A percentile compares a stretch with the other conserved stretches of the same genome.
phyloP scores from a whole-genome alignment of 2,797 vertebrate species.

The Mormyrops attenuatus region DNA sequence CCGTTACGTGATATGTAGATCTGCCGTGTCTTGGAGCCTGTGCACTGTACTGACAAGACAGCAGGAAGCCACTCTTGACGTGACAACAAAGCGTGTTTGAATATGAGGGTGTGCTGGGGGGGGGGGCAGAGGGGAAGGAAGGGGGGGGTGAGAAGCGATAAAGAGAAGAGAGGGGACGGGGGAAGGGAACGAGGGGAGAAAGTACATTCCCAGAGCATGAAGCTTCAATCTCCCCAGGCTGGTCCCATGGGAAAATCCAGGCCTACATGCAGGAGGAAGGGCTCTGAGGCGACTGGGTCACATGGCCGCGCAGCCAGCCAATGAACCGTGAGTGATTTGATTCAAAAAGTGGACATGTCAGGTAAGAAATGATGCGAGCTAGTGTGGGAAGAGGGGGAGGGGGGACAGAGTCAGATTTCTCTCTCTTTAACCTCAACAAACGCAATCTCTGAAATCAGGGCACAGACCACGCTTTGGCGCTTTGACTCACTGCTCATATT shows the following conservation, averaged over 20 bases:
- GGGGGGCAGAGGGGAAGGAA: conserved; percentile 24
- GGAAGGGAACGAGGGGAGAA: conserved; percentile 14
- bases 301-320: conserved; percentile 54
- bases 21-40: conserved; percentile 28
- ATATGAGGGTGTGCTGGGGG: conserved; percentile 58
- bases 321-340: conserved; percentile 58
- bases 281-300: conserved; percentile 52
- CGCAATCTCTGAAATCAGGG: conserved; percentile 8
- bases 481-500: not conserved
- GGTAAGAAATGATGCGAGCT: conserved; percentile 49
- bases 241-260: conserved; percentile 75
- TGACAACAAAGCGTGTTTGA: conserved; percentile 60
- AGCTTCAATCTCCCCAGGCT: conserved; percentile 45
- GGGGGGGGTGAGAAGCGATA: conserved; percentile 39
- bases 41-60: conserved; percentile 44
- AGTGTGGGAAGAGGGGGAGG: conserved; percentile 56
- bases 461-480: not conserved
- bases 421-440: conserved; percentile 20
- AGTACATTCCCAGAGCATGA: conserved; percentile 21
- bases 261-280: conserved; percentile 54
- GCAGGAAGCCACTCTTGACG: conserved; percentile 52
- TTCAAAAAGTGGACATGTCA: conserved; percentile 65
- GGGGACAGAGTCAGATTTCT: conserved; percentile 20
- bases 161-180: conserved; percentile 15
- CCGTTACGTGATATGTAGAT: not conserved